phyloP scores from a whole-genome alignment of 1,140 invertebrate species.

The Diachasmimorpha longicaudata region DNA sequence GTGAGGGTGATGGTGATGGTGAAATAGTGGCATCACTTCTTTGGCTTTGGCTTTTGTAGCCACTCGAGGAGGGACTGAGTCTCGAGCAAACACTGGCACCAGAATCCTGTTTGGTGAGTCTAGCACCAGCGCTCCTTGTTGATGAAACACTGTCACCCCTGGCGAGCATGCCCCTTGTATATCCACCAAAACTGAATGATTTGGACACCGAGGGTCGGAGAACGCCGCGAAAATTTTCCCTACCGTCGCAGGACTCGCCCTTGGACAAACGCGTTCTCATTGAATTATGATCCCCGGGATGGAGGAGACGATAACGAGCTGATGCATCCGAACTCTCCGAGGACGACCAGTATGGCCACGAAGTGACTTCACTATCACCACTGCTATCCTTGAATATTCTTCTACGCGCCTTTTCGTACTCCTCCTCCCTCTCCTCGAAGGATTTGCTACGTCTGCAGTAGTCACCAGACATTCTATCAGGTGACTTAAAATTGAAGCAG shows the following conservation, averaged over 20 bases:
- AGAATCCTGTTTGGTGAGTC: slow-evolving; percentile 78
- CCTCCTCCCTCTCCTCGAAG: slow-evolving; percentile 88
- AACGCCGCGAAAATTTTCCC: slow-evolving; percentile 61
- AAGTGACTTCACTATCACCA: slow-evolving; percentile 50
- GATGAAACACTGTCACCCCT: slow-evolving; percentile 64
- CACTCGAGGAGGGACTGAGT: slow-evolving; percentile 81
- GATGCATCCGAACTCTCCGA: slow-evolving; percentile 56
- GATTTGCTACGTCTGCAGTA: slow-evolving; percentile 82
- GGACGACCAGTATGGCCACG: slow-evolving; percentile 64
- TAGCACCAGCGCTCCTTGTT: slow-evolving; percentile 61
- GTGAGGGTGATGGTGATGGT: slow-evolving; percentile 74
- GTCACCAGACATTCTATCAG: slow-evolving; percentile 68
- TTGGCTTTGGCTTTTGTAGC: slow-evolving; percentile 77
- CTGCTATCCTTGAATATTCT: slow-evolving; percentile 78
- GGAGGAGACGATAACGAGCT: slow-evolving; percentile 51
- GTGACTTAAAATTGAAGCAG: slow-evolving; percentile 66
- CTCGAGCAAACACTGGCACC: slow-evolving; percentile 74
- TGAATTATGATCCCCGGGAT: slow-evolving; percentile 47
- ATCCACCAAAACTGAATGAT: slow-evolving; percentile 86
- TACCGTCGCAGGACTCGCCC: slow-evolving; percentile 65
- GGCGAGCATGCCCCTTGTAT: slow-evolving; percentile 66
- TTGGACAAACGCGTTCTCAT: slow-evolving; percentile 62
- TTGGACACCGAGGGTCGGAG: slow-evolving; percentile 75
- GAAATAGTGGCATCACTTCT: slow-evolving; percentile 71
- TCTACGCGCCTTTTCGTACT: slow-evolving; percentile 81